Evolutionary conservation across 2,797 vertebrate genomes (phyloP).

Genomic region (Cuniculus paca): DNA sequence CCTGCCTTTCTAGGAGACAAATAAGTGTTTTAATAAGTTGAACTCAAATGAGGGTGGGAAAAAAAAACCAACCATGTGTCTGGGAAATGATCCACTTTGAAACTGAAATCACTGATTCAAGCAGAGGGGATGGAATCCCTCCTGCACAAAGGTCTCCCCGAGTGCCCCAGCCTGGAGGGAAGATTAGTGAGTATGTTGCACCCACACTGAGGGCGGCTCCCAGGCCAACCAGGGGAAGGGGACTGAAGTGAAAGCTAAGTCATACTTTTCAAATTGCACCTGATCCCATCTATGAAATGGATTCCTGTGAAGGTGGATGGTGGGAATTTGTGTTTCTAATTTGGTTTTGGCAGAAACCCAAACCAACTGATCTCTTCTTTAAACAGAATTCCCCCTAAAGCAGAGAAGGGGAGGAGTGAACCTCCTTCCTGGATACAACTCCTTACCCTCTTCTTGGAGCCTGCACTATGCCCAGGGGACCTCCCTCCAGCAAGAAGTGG

Average conservation of each 20-base stretch:
- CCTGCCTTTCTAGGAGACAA: not conserved
- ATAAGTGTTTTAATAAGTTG: not conserved
- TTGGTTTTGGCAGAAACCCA: not conserved
- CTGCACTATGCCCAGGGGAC: not conserved
- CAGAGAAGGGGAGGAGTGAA: not conserved
- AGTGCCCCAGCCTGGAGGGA: not conserved
- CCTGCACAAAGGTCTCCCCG: not conserved
- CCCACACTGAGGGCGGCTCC: not conserved
- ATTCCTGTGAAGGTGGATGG: not conserved
- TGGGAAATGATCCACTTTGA: not conserved
- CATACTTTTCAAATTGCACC: fast-evolving
- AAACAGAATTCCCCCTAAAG: not conserved
- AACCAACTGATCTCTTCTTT: not conserved
- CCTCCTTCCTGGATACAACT: not conserved
- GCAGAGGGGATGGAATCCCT: not conserved
- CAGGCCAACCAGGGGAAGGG: not conserved
- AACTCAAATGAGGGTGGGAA: not conserved
- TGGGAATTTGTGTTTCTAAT: not conserved
- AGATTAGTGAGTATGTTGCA: fast-evolving
- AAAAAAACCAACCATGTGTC: not conserved
- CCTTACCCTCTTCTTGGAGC: not conserved
- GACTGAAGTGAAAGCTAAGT: no score
- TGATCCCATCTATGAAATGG: not conserved
- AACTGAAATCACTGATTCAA: not conserved
- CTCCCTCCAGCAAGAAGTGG: not conserved